Evolutionary conservation across 2,888 invertebrate genomes (phyloP).

Genomic region (Elysia crispata): DNA sequence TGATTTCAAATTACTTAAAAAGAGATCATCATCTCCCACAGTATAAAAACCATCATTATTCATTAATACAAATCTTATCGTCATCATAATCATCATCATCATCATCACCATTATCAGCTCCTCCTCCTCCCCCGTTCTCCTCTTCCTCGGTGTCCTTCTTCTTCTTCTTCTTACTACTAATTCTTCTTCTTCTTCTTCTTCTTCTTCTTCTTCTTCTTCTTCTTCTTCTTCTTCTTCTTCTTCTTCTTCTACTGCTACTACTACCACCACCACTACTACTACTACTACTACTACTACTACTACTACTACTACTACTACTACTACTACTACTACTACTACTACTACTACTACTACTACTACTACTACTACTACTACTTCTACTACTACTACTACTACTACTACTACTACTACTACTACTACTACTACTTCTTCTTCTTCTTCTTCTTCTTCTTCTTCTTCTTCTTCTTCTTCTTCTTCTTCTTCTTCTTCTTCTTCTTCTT

Average conservation of each 20-base stretch:
- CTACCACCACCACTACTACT: background rate
- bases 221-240: constrained; percentile 19
- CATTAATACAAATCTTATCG: too few species aligned
- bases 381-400: constrained; percentile 28
- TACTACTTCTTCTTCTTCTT: too few species aligned
- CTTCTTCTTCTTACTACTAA: too few species aligned
- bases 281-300: constrained; percentile 9
- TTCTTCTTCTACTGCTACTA: constrained; percentile 13
- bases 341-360: constrained; percentile 28
- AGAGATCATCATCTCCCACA: too few species aligned
- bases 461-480: constrained; percentile 32
- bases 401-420: constrained; percentile 25
- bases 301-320: constrained; percentile 4
- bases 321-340: constrained; percentile 18
- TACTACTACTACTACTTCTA: constrained; percentile 26
- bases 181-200: constrained; percentile 37
- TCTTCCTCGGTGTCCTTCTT: constrained; percentile 10
- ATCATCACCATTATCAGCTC: too few species aligned
- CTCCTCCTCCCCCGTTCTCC: too few species aligned
- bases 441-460: constrained; percentile 36
- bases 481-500: constrained; percentile 33
- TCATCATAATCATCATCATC: too few species aligned
- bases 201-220: constrained; percentile 31
- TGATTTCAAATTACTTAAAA: too few species aligned
- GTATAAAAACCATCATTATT: too few species aligned